Evolutionary conservation across 2,113 vertebrate species (phyloP).

Genomic region (Petrocephalus zakoni): DNA sequence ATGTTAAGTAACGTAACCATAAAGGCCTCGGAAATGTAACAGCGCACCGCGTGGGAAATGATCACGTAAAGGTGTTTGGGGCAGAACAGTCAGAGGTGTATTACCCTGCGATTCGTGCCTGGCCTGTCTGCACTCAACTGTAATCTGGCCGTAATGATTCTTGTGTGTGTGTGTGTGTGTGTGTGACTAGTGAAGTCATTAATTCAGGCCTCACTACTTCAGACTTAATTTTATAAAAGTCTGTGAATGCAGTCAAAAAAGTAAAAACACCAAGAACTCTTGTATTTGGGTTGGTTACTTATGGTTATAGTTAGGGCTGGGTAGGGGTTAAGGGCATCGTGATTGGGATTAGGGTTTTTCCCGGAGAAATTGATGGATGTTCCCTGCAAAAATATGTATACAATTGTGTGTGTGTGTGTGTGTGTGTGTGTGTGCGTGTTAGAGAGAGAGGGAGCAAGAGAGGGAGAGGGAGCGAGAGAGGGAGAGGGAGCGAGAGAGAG

Average conservation of each 20-base stretch:
- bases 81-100: background rate
- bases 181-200: too few species aligned
- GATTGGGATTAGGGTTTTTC: too few species aligned
- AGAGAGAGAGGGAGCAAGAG: background rate
- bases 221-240: too few species aligned
- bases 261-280: too few species aligned
- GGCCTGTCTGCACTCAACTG: background rate
- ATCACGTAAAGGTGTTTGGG: background rate
- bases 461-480: background rate
- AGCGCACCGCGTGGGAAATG: background rate
- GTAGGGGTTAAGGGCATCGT: too few species aligned
- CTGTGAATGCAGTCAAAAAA: too few species aligned
- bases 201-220: too few species aligned
- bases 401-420: background rate
- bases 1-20: background rate
- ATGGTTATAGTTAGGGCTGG: too few species aligned
- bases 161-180: background rate
- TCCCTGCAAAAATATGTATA: too few species aligned
- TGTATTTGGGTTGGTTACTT: too few species aligned
- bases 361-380: too few species aligned
- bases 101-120: background rate
- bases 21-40: background rate
- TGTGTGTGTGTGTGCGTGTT: background rate
- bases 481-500: background rate
- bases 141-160: background rate